Conservation (phyloP, 2,797 vertebrate species). For the Champsocephalus gunnari region DNA sequence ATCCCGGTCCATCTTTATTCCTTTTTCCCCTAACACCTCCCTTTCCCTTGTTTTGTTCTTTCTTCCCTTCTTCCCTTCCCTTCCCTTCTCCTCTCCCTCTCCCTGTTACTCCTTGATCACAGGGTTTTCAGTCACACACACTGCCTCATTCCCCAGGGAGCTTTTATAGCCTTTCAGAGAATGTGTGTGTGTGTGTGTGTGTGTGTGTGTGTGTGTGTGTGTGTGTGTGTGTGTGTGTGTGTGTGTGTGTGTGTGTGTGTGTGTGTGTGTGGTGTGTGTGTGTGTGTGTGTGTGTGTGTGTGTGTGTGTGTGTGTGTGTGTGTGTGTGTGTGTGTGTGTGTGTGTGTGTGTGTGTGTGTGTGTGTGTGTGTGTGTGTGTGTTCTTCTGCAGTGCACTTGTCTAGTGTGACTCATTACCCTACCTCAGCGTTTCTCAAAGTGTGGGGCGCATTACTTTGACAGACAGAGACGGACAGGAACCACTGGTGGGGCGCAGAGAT, state of each 20-base stretch:
- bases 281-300: not conserved
- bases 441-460: too few species aligned
- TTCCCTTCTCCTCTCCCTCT: slow-evolving; percentile 32
- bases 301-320: slow-evolving; percentile 26
- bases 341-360: fast-evolving
- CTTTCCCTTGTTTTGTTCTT: slow-evolving; percentile 63
- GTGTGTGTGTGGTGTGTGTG: too few species aligned
- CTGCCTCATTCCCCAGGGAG: slow-evolving; percentile 67
- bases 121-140: slow-evolving; percentile 66
- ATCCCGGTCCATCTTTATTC: slow-evolving; percentile 49
- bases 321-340: not conserved
- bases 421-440: not conserved
- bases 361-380: slow-evolving; percentile 14
- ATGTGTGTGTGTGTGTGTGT: slow-evolving; percentile 12
- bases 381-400: slow-evolving; percentile 53
- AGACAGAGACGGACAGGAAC: too few species aligned
- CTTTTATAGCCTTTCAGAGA: slow-evolving; percentile 74
- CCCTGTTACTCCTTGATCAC: slow-evolving; percentile 72
- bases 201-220: too few species aligned
- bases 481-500: too few species aligned
- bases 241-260: slow-evolving; percentile 13
- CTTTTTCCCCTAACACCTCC: slow-evolving; percentile 36
- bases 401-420: slow-evolving; percentile 65
- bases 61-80: not conserved
- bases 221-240: not conserved